These are phyloP conservation scores for Cheumatopsyche charites DNA, from an alignment of 1,140 invertebrate genomes.

Conservation along the genomic window DNA sequence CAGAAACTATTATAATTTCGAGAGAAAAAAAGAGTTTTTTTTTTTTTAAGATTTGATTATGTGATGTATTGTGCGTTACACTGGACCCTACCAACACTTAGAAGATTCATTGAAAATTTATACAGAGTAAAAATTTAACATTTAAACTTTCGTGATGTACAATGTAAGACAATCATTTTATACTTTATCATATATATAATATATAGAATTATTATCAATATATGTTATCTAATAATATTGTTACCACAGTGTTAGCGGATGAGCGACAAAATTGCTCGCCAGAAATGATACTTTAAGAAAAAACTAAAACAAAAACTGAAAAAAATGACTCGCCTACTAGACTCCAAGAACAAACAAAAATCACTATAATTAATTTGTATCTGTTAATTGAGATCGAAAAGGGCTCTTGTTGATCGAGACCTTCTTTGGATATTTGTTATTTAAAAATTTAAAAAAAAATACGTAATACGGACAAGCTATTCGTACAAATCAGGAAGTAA, in stretches of 20 bases:
- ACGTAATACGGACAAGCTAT: slow-evolving; percentile 19
- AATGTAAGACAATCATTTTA: slow-evolving; percentile 27
- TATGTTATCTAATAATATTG: slow-evolving; percentile 41
- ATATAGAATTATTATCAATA: slow-evolving; percentile 33
- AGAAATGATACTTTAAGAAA: slow-evolving; percentile 34
- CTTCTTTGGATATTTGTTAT: slow-evolving; percentile 39
- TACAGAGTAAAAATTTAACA: slow-evolving; percentile 38
- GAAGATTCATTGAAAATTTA: slow-evolving; percentile 37
- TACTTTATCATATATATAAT: slow-evolving; percentile 27
- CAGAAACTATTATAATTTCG: too few relatives aligned
- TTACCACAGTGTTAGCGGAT: slow-evolving; percentile 45
- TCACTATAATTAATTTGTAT: slow-evolving; percentile 43
- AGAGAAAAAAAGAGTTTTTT: slow-evolving; percentile 24
- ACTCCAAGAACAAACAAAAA: slow-evolving; percentile 38
- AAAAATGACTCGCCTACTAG: slow-evolving; percentile 41
- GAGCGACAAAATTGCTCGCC: slow-evolving; percentile 44
- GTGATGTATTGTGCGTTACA: slow-evolving; percentile 45
- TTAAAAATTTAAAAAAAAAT: slow-evolving; percentile 14
- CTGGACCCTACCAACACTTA: slow-evolving; percentile 45
- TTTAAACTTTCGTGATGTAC: slow-evolving; percentile 37
- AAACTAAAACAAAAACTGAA: slow-evolving; percentile 18
- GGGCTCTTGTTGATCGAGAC: background rate
- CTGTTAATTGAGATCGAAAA: slow-evolving; percentile 44
- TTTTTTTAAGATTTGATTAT: slow-evolving; percentile 37
- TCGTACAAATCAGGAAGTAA: background rate